Evolutionary conservation across 2,888 invertebrate species (phyloP).

Genomic region (Metellina segmentata): DNA sequence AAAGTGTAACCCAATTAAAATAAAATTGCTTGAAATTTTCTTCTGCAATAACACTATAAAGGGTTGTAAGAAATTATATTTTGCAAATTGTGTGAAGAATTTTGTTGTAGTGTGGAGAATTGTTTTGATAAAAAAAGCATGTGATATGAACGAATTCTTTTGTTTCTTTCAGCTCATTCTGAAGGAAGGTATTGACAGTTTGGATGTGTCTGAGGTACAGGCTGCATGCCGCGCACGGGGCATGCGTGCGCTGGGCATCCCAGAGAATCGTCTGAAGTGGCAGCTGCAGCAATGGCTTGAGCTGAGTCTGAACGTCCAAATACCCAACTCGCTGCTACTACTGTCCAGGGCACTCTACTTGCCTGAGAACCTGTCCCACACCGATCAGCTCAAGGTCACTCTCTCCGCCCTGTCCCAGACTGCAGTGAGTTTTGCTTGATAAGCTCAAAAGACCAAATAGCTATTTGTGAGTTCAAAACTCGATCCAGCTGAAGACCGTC

Average conservation of each 20-base stretch:
- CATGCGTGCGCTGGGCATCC: constrained; percentile 96
- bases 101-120: no score
- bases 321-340: constrained; percentile 95
- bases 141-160: background rate
- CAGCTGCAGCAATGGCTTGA: constrained; percentile 97
- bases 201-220: constrained; percentile 94
- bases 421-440: constrained; percentile 83
- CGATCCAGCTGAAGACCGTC: no score
- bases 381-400: constrained; percentile 95
- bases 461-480: no score
- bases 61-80: no score
- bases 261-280: constrained; percentile 90
- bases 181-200: constrained; percentile 94
- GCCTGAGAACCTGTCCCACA: constrained; percentile 93
- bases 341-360: constrained; percentile 94
- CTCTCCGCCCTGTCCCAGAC: constrained; percentile 94
- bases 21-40: no score
- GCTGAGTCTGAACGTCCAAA: constrained; percentile 95
- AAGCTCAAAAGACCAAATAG: no score
- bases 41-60: no score
- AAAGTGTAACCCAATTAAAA: no score
- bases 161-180: constrained; percentile 88
- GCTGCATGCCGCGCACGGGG: constrained; percentile 95
- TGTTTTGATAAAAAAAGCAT: no score
- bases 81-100: no score